Evolutionary conservation across 2,113 vertebrate species (phyloP).

Genomic region (Leptosomus discolor): DNA sequence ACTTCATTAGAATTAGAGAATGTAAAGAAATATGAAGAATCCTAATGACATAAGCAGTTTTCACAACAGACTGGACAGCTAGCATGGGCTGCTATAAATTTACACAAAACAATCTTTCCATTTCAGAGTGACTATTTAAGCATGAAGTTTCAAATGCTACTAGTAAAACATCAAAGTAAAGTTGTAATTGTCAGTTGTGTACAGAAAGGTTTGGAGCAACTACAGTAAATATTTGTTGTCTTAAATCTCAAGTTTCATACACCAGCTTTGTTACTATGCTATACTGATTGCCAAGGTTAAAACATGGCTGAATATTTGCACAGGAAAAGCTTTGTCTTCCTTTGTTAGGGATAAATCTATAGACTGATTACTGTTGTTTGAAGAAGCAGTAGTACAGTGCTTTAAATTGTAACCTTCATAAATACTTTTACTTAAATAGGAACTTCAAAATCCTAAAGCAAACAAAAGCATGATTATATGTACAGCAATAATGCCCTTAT

Average conservation of each 20-base stretch:
- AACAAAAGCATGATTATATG: constrained; percentile 10
- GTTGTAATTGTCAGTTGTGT: not conserved
- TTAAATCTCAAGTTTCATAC: constrained; percentile 34
- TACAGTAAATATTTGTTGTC: constrained; percentile 30
- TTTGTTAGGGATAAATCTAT: constrained; percentile 19
- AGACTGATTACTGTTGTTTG: not conserved
- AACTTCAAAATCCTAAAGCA: constrained; percentile 23
- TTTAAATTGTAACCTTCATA: constrained; percentile 26
- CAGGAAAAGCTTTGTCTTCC: not conserved
- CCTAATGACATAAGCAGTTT: not conserved
- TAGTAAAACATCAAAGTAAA: not conserved
- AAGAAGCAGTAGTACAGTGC: not conserved
- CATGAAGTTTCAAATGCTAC: not conserved
- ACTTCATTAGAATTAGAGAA: not conserved
- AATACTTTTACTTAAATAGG: constrained; percentile 28
- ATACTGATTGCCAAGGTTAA: constrained; percentile 6
- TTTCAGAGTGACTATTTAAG: not conserved
- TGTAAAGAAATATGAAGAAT: not conserved
- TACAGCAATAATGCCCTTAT: constrained; percentile 29
- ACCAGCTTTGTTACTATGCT: not conserved
- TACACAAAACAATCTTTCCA: not conserved
- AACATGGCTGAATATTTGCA: constrained; percentile 14
- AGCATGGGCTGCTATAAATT: not conserved
- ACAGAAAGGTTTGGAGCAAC: constrained; percentile 25
- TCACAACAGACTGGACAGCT: not conserved